These are phyloP conservation scores for Glyphotaelius pellucidus DNA, from an alignment of 2,888 invertebrate species.

Conservation along the genomic window DNA sequence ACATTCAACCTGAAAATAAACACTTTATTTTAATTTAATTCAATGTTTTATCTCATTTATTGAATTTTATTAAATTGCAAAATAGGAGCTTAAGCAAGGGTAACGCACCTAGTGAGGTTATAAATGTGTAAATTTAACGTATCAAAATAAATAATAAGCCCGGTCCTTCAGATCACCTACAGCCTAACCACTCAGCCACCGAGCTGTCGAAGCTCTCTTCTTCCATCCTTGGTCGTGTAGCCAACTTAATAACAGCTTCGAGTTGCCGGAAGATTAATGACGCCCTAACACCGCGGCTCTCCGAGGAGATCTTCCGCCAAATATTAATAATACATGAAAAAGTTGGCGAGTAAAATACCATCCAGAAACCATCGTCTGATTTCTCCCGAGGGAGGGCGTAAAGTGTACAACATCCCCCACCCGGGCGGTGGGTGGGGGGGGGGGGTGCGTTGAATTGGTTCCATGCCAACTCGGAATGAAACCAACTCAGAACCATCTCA, in stretches of 20 bases:
- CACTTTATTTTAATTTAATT: too few species aligned
- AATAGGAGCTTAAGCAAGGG: too few species aligned
- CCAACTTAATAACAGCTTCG: slow-evolving; percentile 21
- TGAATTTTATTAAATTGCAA: too few species aligned
- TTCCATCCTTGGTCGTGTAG: not conserved
- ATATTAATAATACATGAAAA: slow-evolving; percentile 55
- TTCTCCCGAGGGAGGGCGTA: not conserved
- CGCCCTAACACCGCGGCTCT: slow-evolving; percentile 12
- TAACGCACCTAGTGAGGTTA: too few species aligned
- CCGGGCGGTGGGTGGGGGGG: not conserved
- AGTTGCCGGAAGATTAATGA: slow-evolving; percentile 43
- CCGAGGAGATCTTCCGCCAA: slow-evolving; percentile 6
- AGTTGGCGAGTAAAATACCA: slow-evolving; percentile 41
- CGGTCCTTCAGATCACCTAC: not conserved
- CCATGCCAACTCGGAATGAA: too few species aligned
- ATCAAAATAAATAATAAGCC: too few species aligned
- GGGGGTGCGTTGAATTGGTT: too few species aligned
- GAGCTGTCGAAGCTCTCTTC: not conserved
- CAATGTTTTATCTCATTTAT: too few species aligned
- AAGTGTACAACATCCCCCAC: not conserved
- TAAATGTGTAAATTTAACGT: too few species aligned
- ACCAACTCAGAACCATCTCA: too few species aligned
- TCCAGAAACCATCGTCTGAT: slow-evolving; percentile 36
- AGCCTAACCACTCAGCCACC: not conserved
- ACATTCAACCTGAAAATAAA: too few species aligned